These are phyloP conservation scores for Platichthys stellatus DNA, from an alignment of 2,113 vertebrate genomes.

Conservation along the genomic window DNA sequence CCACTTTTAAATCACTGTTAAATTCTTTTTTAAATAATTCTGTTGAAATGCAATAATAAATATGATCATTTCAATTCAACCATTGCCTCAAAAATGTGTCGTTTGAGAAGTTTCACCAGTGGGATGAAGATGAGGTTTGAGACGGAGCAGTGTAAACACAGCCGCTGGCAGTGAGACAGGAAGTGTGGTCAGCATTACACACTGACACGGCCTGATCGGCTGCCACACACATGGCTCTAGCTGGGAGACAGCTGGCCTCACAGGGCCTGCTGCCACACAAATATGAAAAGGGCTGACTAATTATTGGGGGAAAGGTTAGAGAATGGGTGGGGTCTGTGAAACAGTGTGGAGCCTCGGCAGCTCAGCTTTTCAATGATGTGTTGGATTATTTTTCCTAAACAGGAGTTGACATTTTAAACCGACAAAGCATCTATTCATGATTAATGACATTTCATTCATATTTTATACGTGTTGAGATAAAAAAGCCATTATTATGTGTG, in stretches of 20 bases:
- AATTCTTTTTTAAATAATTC: no score
- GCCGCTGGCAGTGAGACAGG: conserved; percentile 73
- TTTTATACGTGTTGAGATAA: conserved; percentile 10
- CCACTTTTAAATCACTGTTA: neutral
- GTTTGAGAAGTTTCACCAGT: neutral
- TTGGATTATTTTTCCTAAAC: conserved; percentile 5
- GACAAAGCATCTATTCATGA: neutral
- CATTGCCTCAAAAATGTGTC: neutral
- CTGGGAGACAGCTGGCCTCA: conserved; percentile 79
- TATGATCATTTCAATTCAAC: neutral
- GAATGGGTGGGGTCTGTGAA: neutral
- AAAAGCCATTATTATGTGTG: neutral
- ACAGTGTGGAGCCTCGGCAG: conserved; percentile 21
- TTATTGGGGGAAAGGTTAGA: conserved; percentile 64
- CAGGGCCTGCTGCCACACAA: conserved; percentile 76
- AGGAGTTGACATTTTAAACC: neutral
- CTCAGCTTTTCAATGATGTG: conserved; percentile 25
- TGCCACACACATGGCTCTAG: conserved; percentile 79
- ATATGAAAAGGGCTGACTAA: conserved; percentile 82
- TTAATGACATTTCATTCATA: conserved; percentile 22
- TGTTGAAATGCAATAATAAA: neutral
- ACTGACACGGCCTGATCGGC: conserved; percentile 74
- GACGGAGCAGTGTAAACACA: conserved; percentile 47
- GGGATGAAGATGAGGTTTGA: conserved; percentile 6
- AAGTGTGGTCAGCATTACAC: conserved; percentile 71